Conservation (phyloP, 2,113 vertebrate species). For the Pachypanchax playfairii region DNA sequence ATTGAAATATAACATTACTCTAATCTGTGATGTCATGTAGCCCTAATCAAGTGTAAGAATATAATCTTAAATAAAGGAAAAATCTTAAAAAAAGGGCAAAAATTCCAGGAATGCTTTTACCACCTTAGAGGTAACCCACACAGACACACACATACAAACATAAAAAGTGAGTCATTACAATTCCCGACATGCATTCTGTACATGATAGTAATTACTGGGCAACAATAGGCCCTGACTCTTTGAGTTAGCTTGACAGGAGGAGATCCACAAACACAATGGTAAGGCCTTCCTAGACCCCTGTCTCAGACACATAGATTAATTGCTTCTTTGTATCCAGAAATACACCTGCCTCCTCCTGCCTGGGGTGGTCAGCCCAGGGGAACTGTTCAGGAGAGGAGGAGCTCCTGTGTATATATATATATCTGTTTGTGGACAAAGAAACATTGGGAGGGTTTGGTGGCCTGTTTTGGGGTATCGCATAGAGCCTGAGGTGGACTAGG, state of each 20-base stretch:
- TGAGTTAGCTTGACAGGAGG: constrained; percentile 62
- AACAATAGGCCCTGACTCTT: constrained; percentile 75
- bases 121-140: constrained; percentile 62
- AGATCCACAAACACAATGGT: constrained; percentile 75
- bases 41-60: too few species aligned
- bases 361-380: constrained; percentile 53
- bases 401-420: not conserved
- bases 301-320: constrained; percentile 79
- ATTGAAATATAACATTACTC: constrained; percentile 75
- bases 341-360: constrained; percentile 78
- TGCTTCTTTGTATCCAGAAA: constrained; percentile 84
- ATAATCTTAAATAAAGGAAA: too few species aligned
- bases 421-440: not conserved
- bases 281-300: constrained; percentile 67
- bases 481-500: constrained; percentile 53
- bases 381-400: constrained; percentile 29
- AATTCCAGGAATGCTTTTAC: constrained; percentile 13
- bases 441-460: constrained; percentile 45
- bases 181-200: constrained; percentile 74
- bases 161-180: constrained; percentile 68
- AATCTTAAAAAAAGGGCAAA: too few species aligned
- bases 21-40: constrained; percentile 55
- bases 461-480: constrained; percentile 56
- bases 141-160: not conserved
- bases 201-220: constrained; percentile 83